Evolutionary conservation across 2,888 invertebrate genomes (phyloP), one percentile per base, ranked within the genome.

Genomic region (Cephus pygmeus): DNA sequence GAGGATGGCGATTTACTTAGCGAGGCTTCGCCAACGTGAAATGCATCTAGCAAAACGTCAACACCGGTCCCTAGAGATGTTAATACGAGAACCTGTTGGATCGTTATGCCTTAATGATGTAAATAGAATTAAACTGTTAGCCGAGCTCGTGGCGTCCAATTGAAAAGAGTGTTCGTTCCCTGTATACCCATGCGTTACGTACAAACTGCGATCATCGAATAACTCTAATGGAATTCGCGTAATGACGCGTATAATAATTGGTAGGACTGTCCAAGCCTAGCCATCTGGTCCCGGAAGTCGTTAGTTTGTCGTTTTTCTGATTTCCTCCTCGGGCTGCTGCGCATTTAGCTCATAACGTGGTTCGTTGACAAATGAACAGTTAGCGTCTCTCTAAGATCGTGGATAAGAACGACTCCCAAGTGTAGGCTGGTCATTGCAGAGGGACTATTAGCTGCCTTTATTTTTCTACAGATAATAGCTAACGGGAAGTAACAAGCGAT

Each of bases 281-380:
- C 56, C 56, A 35, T 68, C 78, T 79, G 76, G 76, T 80, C 79
- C 81, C 83, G 85, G 84, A 86, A 85, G 79, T 85, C 79, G 81
- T 86, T 83, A 79, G 76, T 76, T 56, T 23, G 80, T 75, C 81
- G 33, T 69, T 56, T 75, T 75, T 36, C 36, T 68, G 23, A 71
- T 75, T 56, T 40, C 35, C 35, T 75, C 75, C 34, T 34, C 34
- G 77, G 40, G 69, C 56, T 56, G 23, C 56, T 56, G 56, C 56
- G 23, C 56, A 56, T 56, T 23, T 56, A 56, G 56, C 56, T 56
- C 56, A 56, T 56, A 56, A 56, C 23, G 56, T 23, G 56, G 56
- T 15, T 56, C 9, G 23, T 83, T 83, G 83, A 85, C 85, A 83
- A 82, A 85, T 85, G 83, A 86, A 86, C 85, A 83, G 86, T 86